Evolutionary conservation across 2,113 vertebrate genomes (phyloP).

Genomic region (Proterorhinus semilunaris): DNA sequence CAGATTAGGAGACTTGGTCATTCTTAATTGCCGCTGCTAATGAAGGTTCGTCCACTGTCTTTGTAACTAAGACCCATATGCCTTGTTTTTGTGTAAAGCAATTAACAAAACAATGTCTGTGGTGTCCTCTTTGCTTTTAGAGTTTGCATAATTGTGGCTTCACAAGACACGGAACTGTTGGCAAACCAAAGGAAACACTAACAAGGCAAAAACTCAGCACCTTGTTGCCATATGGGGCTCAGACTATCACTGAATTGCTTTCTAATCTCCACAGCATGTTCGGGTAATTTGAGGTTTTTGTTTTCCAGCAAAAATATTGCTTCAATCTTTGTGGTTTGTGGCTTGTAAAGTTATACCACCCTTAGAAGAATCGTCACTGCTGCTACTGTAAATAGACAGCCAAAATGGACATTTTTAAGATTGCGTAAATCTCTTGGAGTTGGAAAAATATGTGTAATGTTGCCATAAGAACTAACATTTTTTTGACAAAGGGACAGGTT

Average conservation of each 20-base stretch:
- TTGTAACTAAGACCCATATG: too few species aligned
- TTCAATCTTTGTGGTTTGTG: constrained; percentile 31
- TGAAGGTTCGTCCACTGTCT: too few species aligned
- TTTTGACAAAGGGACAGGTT: neutral
- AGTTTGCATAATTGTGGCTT: constrained; percentile 46
- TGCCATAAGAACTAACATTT: too few species aligned
- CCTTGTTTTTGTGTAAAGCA: too few species aligned
- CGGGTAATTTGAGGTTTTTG: constrained; percentile 56
- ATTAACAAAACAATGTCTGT: too few species aligned
- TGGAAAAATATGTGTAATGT: too few species aligned
- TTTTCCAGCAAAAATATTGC: constrained; percentile 52
- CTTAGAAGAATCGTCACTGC: neutral
- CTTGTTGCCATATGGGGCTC: constrained; percentile 64
- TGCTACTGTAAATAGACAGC: neutral
- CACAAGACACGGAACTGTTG: constrained; percentile 43
- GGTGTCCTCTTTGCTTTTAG: constrained; percentile 14
- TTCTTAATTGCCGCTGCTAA: too few species aligned
- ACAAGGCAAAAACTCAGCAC: constrained; percentile 49
- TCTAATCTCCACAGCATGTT: constrained; percentile 70
- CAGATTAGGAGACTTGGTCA: too few species aligned
- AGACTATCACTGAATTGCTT: constrained; percentile 53
- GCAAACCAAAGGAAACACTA: constrained; percentile 41
- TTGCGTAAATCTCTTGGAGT: too few species aligned
- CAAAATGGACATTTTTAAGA: neutral
- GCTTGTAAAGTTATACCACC: neutral